Evolutionary conservation across 2,888 invertebrate species (phyloP).

Genomic region (Volucella bombylans): DNA sequence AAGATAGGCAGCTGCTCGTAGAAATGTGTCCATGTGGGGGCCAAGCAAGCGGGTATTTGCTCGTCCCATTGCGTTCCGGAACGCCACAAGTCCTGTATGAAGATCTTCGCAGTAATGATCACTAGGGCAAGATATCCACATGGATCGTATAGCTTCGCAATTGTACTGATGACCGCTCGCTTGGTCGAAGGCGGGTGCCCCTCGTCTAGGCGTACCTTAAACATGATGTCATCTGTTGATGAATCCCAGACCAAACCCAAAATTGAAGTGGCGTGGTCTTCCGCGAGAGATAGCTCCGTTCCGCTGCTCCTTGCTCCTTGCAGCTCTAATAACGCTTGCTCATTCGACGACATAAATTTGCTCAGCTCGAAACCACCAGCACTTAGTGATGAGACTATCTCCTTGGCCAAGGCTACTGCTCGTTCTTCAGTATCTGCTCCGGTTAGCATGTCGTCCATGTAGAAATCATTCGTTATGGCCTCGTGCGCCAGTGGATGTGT

Average conservation of each 20-base stretch:
- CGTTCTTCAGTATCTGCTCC: constrained; percentile 12
- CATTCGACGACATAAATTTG: constrained; percentile 7
- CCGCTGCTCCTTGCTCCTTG: background rate
- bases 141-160: background rate
- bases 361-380: background rate
- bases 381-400: background rate
- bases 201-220: no score
- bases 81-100: constrained; percentile 14
- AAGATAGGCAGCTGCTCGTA: constrained; percentile 4
- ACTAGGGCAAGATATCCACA: constrained; percentile 1
- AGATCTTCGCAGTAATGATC: background rate
- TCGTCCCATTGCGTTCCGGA: background rate
- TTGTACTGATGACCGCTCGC: no score
- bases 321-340: background rate
- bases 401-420: no score
- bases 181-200: no score
- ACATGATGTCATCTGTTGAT: no score
- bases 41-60: background rate
- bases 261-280: no score
- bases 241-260: no score
- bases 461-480: constrained; percentile 21
- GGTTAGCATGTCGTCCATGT: background rate
- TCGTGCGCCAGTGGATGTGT: constrained; percentile 13
- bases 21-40: background rate
- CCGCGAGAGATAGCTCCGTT: no score